Evolutionary conservation across 2,888 invertebrate genomes (phyloP).

Genomic region (Nemapogon koenigi): DNA sequence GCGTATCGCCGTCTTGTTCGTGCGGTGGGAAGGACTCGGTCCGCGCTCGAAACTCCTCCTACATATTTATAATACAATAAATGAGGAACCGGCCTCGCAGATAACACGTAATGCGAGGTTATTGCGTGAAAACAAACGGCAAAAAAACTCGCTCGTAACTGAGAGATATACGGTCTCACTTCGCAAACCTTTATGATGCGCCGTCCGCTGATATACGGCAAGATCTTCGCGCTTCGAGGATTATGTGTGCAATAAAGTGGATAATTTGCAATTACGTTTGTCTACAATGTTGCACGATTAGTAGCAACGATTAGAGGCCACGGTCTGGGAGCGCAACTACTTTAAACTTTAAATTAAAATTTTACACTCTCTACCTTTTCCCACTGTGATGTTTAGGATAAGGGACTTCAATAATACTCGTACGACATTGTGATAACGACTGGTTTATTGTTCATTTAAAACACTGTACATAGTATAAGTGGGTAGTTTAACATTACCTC

Average conservation of each 20-base stretch:
- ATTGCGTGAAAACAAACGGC: conserved; percentile 55
- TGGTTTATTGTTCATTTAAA: no score
- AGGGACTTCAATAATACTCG: no score
- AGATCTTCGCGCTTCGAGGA: conserved; percentile 43
- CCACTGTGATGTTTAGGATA: no score
- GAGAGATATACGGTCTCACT: conserved; percentile 43
- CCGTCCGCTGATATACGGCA: conserved; percentile 17
- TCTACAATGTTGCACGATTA: conserved; percentile 29
- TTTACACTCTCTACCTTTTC: no score
- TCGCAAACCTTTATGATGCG: conserved; percentile 44
- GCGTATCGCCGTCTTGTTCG: conserved; percentile 50
- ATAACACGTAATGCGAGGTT: conserved; percentile 52
- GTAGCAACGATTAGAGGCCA: background rate
- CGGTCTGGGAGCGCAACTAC: no score
- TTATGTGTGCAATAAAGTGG: conserved; percentile 48
- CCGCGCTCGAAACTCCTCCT: conserved; percentile 50
- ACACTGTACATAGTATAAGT: no score
- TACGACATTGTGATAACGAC: no score
- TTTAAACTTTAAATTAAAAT: no score
- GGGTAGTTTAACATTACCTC: no score
- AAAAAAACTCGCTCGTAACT: conserved; percentile 40
- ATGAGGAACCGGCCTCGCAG: conserved; percentile 47
- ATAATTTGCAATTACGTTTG: conserved; percentile 50
- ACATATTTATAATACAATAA: conserved; percentile 60
- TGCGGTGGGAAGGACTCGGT: conserved; percentile 47